Conservation (phyloP, 2,888 invertebrate species). For the Geophilus truncorum region DNA sequence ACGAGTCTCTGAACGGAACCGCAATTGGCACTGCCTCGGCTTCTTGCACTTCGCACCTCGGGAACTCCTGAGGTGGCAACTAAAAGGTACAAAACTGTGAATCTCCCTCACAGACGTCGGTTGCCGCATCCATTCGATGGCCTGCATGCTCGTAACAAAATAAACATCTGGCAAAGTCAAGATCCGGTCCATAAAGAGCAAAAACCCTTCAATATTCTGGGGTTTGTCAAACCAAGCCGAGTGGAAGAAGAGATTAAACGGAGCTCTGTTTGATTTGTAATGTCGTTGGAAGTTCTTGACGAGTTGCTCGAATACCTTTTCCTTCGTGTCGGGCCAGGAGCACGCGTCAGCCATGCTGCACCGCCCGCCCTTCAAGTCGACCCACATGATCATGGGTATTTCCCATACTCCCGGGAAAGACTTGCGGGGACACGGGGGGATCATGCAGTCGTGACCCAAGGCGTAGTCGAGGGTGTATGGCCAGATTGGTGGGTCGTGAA, state of each 20-base stretch:
- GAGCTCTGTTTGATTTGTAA: constrained; percentile 88
- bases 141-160: constrained; percentile 89
- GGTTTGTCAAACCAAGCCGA: constrained; percentile 94
- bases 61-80: constrained; percentile 59
- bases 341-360: constrained; percentile 96
- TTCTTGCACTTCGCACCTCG: constrained; percentile 19
- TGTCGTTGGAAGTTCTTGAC: constrained; percentile 86
- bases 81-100: constrained; percentile 80
- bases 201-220: constrained; percentile 90
- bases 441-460: constrained; percentile 93
- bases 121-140: constrained; percentile 88
- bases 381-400: constrained; percentile 98
- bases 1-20: constrained; percentile 55
- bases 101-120: constrained; percentile 78
- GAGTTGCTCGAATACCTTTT: constrained; percentile 86
- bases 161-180: constrained; percentile 86
- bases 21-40: constrained; percentile 34
- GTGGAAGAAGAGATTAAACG: constrained; percentile 87
- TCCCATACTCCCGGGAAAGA: constrained; percentile 91
- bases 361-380: constrained; percentile 85
- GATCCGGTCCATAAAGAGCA: constrained; percentile 83
- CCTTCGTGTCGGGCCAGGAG: constrained; percentile 80
- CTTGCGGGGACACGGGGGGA: constrained; percentile 87
- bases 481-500: constrained; percentile 90
- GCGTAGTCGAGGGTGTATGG: constrained; percentile 94